These are phyloP conservation scores for Drosophila subquinaria DNA, from an alignment of 2,888 invertebrate species.

Conservation along the genomic window DNA sequence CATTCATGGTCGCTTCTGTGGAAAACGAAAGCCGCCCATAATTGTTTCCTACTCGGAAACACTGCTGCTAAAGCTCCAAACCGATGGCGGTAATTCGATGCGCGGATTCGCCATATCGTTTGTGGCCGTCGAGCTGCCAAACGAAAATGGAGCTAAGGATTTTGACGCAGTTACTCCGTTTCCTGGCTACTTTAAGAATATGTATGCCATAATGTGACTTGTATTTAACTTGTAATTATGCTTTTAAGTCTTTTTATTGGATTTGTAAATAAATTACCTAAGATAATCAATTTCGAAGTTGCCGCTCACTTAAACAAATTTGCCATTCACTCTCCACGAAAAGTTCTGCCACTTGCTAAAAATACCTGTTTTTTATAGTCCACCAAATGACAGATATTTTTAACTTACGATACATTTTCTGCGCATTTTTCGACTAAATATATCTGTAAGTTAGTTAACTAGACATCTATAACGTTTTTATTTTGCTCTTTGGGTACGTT, in stretches of 20 bases:
- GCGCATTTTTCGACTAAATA: too few relatives aligned
- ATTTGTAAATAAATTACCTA: constrained; percentile 60
- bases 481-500: constrained; percentile 37
- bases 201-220: constrained; percentile 65
- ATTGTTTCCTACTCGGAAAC: constrained; percentile 95
- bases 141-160: constrained; percentile 83
- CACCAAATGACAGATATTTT: not conserved
- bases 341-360: not conserved
- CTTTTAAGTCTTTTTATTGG: constrained; percentile 30
- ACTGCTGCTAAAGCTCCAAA: constrained; percentile 93
- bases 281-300: not conserved
- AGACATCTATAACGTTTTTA: not conserved
- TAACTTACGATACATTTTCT: too few relatives aligned
- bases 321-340: constrained; percentile 23
- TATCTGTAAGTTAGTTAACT: not conserved
- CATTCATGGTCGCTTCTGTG: constrained; percentile 94
- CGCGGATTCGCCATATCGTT: constrained; percentile 97
- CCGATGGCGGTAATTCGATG: constrained; percentile 95
- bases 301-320: not conserved
- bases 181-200: constrained; percentile 84
- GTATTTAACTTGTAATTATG: constrained; percentile 6
- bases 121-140: constrained; percentile 89
- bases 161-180: constrained; percentile 84
- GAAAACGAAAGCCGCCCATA: constrained; percentile 92
- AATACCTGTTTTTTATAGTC: not conserved